Percentiles rank a stretch among this genome's conserved stretches.
phyloP scores from a whole-genome alignment of 2,113 vertebrate species.

The Choloepus hoffmanni region DNA sequence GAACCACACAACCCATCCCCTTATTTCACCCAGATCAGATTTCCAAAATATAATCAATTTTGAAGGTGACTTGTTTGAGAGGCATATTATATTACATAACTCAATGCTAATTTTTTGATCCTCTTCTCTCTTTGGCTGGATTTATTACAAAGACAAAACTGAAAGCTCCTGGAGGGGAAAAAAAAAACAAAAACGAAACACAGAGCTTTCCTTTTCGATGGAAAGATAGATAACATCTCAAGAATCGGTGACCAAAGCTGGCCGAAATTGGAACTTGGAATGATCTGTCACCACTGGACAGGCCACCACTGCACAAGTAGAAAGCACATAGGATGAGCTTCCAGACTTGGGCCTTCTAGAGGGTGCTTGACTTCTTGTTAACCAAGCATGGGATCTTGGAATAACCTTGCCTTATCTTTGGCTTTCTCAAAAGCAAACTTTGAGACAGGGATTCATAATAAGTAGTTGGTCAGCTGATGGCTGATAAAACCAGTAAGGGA shows the following conservation, averaged over 20 bases:
- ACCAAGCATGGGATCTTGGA: not conserved
- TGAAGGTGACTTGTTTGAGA: not conserved
- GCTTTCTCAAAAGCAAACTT: not conserved
- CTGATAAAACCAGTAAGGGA: not conserved
- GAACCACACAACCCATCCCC: not conserved
- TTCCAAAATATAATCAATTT: not conserved
- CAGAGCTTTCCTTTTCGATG: not conserved
- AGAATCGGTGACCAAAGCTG: not conserved
- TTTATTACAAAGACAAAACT: not conserved
- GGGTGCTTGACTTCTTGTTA: not conserved
- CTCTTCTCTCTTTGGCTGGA: not conserved
- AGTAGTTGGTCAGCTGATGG: not conserved
- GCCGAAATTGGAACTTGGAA: not conserved
- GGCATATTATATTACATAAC: not conserved
- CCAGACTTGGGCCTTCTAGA: not conserved
- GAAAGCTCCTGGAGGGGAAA: not conserved
- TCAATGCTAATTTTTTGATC: not conserved
- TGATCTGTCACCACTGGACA: not conserved
- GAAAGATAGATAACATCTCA: not conserved
- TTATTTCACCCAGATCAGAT: not conserved
- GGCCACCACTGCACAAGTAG: not conserved
- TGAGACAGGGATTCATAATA: not conserved
- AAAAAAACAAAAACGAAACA: not conserved
- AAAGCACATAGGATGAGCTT: not conserved
- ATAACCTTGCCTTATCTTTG: not conserved